Conservation (phyloP, 2,113 vertebrate species). For the Copsychus sechellarum region DNA sequence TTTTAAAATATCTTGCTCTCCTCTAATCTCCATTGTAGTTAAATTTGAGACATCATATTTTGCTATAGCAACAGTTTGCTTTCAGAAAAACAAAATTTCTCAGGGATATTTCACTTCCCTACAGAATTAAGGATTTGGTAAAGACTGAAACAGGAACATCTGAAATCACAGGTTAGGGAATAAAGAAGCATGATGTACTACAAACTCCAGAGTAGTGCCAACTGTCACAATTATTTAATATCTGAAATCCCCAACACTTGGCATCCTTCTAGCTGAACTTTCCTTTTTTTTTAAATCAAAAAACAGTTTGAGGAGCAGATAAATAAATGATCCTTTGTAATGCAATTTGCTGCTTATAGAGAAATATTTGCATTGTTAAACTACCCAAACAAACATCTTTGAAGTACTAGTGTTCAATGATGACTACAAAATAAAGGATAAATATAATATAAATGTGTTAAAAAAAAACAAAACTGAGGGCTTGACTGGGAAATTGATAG, state of each 20-base stretch:
- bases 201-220: background rate
- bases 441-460: background rate
- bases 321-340: background rate
- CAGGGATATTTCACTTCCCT: slow-evolving; percentile 29
- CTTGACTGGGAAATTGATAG: background rate
- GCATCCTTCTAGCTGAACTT: background rate
- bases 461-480: background rate
- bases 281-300: background rate
- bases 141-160: background rate
- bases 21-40: slow-evolving; percentile 4
- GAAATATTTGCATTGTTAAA: background rate
- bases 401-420: background rate
- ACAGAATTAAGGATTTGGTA: slow-evolving; percentile 10
- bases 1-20: background rate
- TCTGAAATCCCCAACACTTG: background rate
- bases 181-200: background rate
- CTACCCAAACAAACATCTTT: background rate
- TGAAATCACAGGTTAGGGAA: slow-evolving; percentile 42
- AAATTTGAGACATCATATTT: background rate
- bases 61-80: slow-evolving; percentile 44
- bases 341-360: background rate
- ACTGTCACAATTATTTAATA: background rate
- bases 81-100: slow-evolving; percentile 40
- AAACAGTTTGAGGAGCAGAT: background rate
- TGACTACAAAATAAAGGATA: background rate